Evolutionary conservation across 2,797 vertebrate genomes (phyloP).

Genomic region (Podargus strigoides): DNA sequence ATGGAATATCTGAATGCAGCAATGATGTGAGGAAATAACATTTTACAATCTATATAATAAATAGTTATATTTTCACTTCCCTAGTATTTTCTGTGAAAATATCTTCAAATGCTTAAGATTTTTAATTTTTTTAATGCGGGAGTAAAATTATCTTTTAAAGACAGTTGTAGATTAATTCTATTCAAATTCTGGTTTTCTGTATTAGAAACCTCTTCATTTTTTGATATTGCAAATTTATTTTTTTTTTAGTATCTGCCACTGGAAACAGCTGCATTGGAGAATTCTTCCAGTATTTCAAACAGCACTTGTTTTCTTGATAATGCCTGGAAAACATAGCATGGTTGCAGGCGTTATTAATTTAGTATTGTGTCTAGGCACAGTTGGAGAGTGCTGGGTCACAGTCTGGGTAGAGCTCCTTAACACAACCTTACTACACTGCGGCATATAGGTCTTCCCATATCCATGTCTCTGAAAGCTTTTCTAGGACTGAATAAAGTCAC

Average conservation of each 20-base stretch:
- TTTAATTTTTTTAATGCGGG: background rate
- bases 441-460: background rate
- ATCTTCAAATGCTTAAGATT: background rate
- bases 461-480: background rate
- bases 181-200: background rate
- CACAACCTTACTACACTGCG: background rate
- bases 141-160: background rate
- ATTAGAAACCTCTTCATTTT: background rate
- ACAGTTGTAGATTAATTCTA: background rate
- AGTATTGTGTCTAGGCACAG: background rate
- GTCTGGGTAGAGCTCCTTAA: background rate
- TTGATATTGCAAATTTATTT: background rate
- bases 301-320: background rate
- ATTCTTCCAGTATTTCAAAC: background rate
- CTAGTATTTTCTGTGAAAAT: background rate
- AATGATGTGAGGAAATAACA: background rate
- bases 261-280: background rate
- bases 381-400: background rate
- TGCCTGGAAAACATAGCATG: background rate
- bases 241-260: background rate
- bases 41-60: background rate
- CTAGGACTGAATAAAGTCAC: background rate
- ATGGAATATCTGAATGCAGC: background rate
- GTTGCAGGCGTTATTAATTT: background rate
- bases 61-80: background rate